phyloP scores from a whole-genome alignment of 2,113 vertebrate species.

The Protobothrops mucrosquamatus region DNA sequence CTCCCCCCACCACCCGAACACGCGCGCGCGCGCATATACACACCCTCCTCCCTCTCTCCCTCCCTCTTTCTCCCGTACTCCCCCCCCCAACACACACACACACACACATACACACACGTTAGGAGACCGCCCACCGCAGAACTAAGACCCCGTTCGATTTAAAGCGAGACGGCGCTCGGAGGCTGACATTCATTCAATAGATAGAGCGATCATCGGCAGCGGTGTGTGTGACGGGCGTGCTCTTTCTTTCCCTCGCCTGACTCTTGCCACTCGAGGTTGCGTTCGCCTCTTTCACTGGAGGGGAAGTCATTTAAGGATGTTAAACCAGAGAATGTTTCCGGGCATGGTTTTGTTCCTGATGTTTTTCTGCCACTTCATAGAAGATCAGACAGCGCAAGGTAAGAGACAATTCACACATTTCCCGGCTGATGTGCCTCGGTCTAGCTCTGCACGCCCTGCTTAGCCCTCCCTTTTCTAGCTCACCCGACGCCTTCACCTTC shows the following conservation, averaged over 20 bases:
- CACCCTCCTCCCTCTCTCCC: constrained; percentile 50
- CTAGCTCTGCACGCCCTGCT: background rate
- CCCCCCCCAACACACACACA: constrained; percentile 71
- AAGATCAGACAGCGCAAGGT: constrained; percentile 95
- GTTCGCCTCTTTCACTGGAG: constrained; percentile 51
- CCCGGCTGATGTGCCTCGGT: constrained; percentile 11
- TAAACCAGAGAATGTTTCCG: constrained; percentile 83
- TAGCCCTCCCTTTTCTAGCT: background rate
- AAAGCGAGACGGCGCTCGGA: constrained; percentile 97
- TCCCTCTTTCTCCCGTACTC: constrained; percentile 46
- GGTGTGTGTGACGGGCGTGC: constrained; percentile 62
- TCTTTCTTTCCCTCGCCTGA: constrained; percentile 68
- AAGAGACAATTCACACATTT: constrained; percentile 64
- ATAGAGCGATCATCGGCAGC: constrained; percentile 88
- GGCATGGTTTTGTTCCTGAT: constrained; percentile 85
- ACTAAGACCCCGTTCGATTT: constrained; percentile 98
- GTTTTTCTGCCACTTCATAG: constrained; percentile 90
- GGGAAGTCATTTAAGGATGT: constrained; percentile 79
- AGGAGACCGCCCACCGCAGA: constrained; percentile 98
- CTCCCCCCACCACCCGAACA: constrained; percentile 77
- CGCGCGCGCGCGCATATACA: constrained; percentile 70
- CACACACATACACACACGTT: too few relatives aligned
- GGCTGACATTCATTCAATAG: constrained; percentile 98
- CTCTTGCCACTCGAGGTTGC: constrained; percentile 73
- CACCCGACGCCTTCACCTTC: background rate